Evolutionary conservation across 1,140 invertebrate genomes (phyloP).

Genomic region (Magallana gigas): DNA sequence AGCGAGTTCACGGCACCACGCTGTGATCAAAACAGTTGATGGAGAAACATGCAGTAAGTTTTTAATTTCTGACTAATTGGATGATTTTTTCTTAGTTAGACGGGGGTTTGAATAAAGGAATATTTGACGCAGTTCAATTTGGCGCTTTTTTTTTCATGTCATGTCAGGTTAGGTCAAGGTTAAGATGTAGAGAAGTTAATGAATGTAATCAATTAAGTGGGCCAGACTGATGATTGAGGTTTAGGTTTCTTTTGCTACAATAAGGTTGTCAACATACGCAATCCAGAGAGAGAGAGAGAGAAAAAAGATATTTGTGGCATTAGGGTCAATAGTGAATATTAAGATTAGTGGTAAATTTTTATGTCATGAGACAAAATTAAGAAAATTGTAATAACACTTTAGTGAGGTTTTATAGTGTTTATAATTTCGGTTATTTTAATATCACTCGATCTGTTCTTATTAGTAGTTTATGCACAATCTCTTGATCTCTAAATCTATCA

Average conservation of each 20-base stretch:
- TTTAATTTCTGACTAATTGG: conserved; percentile 9
- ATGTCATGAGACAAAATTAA: neutral
- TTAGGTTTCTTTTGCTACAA: neutral
- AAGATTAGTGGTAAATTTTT: neutral
- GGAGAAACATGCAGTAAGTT: neutral
- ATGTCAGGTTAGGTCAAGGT: neutral
- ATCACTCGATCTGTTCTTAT: neutral
- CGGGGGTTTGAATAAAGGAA: conserved; percentile 4
- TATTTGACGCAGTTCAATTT: conserved; percentile 17
- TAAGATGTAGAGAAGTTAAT: neutral
- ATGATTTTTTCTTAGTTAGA: conserved; percentile 13
- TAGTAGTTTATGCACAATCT: neutral
- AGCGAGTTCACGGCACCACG: too few relatives aligned
- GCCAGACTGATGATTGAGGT: neutral
- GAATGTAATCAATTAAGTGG: neutral
- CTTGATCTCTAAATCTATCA: neutral
- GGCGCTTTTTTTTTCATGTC: neutral
- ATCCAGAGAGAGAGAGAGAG: neutral
- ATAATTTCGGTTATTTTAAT: neutral
- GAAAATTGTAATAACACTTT: neutral
- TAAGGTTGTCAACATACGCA: neutral
- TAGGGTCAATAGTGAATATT: neutral
- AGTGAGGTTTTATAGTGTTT: neutral
- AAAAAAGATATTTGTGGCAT: neutral
- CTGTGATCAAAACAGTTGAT: too few relatives aligned